Conservation (phyloP, 2,797 vertebrate genomes). For the Vespertilio murinus region DNA sequence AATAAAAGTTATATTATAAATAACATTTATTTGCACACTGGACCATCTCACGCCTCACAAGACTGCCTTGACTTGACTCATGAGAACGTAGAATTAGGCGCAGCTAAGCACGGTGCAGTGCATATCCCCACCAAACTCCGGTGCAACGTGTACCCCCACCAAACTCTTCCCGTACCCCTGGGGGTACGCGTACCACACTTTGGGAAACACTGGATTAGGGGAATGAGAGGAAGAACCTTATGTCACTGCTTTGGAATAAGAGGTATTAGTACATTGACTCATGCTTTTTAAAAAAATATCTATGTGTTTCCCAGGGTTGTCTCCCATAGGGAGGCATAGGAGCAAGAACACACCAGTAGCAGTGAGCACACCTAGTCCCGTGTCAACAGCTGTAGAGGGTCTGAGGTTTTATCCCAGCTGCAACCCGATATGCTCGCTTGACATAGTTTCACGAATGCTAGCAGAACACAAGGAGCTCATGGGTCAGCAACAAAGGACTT, state of each 20-base stretch:
- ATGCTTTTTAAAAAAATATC: background rate
- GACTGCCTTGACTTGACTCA: no score
- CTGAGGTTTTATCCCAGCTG: background rate
- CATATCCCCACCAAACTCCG: no score
- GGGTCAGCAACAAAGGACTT: background rate
- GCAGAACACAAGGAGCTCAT: background rate
- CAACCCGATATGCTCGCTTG: background rate
- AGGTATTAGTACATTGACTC: background rate
- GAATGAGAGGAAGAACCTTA: background rate
- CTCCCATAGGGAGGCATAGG: background rate
- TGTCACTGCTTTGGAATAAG: background rate
- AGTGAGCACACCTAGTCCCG: background rate
- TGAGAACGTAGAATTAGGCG: no score
- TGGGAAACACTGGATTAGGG: background rate
- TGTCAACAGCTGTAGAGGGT: background rate
- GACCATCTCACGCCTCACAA: no score
- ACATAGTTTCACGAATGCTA: constrained; percentile 2
- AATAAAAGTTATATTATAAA: no score
- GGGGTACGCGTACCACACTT: no score
- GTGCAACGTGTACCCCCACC: no score
- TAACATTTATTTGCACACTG: no score
- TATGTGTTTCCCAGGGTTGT: background rate
- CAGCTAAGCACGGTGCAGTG: no score
- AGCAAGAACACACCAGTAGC: background rate
- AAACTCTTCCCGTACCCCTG: no score